A percentile compares a stretch with the other conserved stretches of the same genome.
phyloP scores from a whole-genome alignment of 2,888 invertebrate genomes.

The Papilio demoleus region DNA sequence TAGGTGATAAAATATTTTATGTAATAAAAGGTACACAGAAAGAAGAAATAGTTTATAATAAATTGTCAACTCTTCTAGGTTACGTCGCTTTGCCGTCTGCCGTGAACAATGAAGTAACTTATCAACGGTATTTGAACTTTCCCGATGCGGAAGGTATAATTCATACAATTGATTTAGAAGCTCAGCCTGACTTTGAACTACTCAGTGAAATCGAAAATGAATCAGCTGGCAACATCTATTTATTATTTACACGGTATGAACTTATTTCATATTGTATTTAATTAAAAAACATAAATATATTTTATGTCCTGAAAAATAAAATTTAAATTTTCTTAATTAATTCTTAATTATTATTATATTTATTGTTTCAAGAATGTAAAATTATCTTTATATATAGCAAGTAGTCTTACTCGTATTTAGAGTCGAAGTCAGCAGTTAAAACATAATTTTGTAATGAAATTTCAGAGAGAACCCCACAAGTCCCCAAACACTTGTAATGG shows the following conservation, averaged over 20 bases:
- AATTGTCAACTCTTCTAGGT: neutral
- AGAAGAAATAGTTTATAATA: too few species aligned
- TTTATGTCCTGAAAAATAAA: neutral
- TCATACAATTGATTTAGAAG: constrained; percentile 56
- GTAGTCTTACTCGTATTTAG: too few species aligned
- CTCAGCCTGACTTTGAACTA: constrained; percentile 51
- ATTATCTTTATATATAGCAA: too few species aligned
- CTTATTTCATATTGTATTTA: neutral
- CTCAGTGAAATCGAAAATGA: constrained; percentile 54
- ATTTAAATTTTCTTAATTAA: neutral
- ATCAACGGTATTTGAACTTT: constrained; percentile 54
- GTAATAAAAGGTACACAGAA: too few species aligned
- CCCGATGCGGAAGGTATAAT: constrained; percentile 54
- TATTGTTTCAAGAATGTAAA: too few species aligned
- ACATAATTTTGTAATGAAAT: too few species aligned
- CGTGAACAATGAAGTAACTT: constrained; percentile 31
- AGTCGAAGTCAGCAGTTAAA: too few species aligned
- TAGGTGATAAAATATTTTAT: too few species aligned
- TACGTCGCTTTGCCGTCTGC: constrained; percentile 9
- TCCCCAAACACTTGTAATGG: constrained; percentile 53
- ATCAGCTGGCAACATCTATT: constrained; percentile 55
- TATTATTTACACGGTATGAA: constrained; percentile 51
- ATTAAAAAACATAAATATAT: neutral
- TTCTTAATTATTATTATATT: too few species aligned
- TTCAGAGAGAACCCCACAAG: constrained; percentile 5